Percentiles rank a stretch among this genome's conserved stretches.
These are phyloP conservation scores for Girardinichthys multiradiatus DNA, from an alignment of 2,113 vertebrate species.

Conservation along the genomic window DNA sequence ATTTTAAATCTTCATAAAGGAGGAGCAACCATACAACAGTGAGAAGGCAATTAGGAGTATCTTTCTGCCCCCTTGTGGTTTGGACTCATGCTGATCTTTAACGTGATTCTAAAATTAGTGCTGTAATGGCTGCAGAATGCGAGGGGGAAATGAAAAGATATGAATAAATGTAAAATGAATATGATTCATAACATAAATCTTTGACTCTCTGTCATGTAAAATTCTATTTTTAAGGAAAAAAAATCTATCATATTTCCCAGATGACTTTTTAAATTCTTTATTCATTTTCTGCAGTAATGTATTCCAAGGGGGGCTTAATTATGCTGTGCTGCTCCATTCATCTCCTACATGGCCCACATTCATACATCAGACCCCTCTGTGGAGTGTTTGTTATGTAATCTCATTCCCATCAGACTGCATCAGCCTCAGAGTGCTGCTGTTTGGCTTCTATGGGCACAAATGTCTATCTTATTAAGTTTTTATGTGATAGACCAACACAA, in stretches of 20 bases:
- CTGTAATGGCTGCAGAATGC: conserved; percentile 3
- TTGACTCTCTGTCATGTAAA: no score
- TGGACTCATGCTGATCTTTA: neutral
- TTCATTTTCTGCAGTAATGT: neutral
- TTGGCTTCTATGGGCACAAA: conserved; percentile 61
- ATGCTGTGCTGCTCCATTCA: conserved; percentile 50
- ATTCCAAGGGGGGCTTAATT: conserved; percentile 35
- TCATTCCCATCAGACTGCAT: conserved; percentile 77
- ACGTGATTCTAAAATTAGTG: neutral
- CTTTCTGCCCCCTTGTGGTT: conserved; percentile 78
- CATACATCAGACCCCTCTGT: conserved; percentile 48
- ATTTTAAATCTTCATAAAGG: conserved; percentile 32
- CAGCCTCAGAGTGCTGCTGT: conserved; percentile 71
- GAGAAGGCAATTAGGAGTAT: conserved; percentile 11
- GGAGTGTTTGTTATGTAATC: conserved; percentile 75
- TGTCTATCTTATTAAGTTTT: neutral
- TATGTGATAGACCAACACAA: neutral
- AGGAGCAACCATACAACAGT: conserved; percentile 18
- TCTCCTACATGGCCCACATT: conserved; percentile 64
- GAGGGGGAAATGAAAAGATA: no score
- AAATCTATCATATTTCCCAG: neutral
- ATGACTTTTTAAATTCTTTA: conserved; percentile 1
- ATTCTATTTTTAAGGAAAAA: neutral
- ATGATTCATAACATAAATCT: no score
- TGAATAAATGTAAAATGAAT: no score